Conservation (phyloP, 2,888 invertebrate species). For the Salticus scenicus region DNA sequence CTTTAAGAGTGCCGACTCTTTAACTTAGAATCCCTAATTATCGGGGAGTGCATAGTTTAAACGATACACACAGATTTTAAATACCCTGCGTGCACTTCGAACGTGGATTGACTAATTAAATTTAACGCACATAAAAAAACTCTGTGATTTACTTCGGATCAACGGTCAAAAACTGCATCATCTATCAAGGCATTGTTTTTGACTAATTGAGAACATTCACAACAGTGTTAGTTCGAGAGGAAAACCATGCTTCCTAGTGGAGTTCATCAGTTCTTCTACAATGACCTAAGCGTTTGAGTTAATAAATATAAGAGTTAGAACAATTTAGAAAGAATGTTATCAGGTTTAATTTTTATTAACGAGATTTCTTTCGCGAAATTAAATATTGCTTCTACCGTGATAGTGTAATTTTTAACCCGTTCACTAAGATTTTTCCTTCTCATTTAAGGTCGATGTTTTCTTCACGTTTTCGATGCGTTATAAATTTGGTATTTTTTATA, state of each 20-base stretch:
- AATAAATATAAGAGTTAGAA: neutral
- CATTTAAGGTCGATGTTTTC: too few relatives aligned
- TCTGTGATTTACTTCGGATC: constrained; percentile 23
- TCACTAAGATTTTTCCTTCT: too few relatives aligned
- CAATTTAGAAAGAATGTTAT: constrained; percentile 5
- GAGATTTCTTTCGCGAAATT: neutral
- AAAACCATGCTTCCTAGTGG: constrained; percentile 1
- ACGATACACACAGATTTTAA: neutral
- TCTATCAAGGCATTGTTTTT: constrained; percentile 21
- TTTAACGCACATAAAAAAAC: neutral
- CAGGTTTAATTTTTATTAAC: constrained; percentile 7
- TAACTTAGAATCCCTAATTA: constrained; percentile 1
- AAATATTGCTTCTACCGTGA: too few relatives aligned
- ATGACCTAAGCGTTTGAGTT: neutral
- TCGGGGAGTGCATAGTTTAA: constrained; percentile 38
- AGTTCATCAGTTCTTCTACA: neutral
- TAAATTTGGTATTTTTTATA: too few relatives aligned
- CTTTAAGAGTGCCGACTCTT: neutral
- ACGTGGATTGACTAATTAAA: constrained; percentile 3
- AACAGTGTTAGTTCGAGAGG: neutral
- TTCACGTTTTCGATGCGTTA: too few relatives aligned
- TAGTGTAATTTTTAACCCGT: too few relatives aligned
- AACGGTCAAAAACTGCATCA: constrained; percentile 12
- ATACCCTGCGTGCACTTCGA: neutral
- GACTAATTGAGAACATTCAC: neutral